Evolutionary conservation across 64 coral and sea anemone species (phyloP).

Genomic region (Montipora efflorescens): DNA sequence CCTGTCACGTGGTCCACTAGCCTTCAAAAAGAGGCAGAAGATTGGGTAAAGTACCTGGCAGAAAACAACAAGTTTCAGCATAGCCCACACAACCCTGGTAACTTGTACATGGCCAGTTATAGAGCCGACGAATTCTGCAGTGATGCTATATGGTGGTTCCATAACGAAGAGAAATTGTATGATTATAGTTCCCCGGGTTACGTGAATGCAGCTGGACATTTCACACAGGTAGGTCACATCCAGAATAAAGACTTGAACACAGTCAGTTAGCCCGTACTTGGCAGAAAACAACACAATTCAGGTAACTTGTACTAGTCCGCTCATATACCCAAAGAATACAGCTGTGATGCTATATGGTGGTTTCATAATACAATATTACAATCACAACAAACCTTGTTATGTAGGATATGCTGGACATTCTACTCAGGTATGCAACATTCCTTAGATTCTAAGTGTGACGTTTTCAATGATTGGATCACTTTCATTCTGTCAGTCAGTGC

Average conservation of each 20-base stretch:
- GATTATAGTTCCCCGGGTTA: slow-evolving; percentile 3
- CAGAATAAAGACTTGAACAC: too few species aligned
- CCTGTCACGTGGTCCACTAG: background rate
- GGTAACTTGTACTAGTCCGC: slow-evolving; percentile 18
- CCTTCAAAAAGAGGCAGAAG: slow-evolving; percentile 32
- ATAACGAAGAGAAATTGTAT: slow-evolving; percentile 12
- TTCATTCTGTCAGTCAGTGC: too few species aligned
- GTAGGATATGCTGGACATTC: too few species aligned
- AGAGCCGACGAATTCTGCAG: background rate
- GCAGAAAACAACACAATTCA: slow-evolving; percentile 17
- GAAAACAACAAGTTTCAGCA: slow-evolving; percentile 3
- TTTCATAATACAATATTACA: background rate
- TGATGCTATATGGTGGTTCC: slow-evolving; percentile 17
- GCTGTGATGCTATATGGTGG: slow-evolving; percentile 10
- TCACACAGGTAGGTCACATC: slow-evolving; percentile 6
- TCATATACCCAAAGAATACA: background rate
- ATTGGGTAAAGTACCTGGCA: background rate
- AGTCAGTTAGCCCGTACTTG: background rate
- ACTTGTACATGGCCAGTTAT: background rate
- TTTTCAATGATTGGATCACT: too few species aligned
- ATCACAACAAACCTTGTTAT: too few species aligned
- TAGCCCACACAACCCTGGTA: background rate
- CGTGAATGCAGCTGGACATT: background rate
- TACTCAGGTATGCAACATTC: too few species aligned
- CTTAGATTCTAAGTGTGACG: too few species aligned